Evolutionary conservation across 35 echinoderm and acorn worm genomes (phyloP).

Genomic region (Lytechinus pictus): DNA sequence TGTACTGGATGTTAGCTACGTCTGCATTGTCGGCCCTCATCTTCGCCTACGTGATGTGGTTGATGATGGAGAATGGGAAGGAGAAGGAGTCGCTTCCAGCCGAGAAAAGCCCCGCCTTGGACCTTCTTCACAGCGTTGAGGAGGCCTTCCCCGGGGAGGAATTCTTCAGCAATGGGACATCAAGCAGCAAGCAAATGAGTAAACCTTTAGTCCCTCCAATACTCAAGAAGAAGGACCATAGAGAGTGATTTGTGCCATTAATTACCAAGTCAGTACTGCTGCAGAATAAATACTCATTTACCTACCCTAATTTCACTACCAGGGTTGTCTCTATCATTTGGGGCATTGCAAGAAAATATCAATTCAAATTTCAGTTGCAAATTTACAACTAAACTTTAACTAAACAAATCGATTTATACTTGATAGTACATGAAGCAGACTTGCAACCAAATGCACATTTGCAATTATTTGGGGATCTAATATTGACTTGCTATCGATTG

Average conservation of each 20-base stretch:
- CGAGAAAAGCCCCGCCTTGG: background rate
- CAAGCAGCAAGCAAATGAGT: slow-evolving; percentile 34
- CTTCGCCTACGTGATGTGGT: slow-evolving; percentile 37
- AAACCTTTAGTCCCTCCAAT: slow-evolving; percentile 42
- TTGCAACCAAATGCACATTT: too few relatives aligned
- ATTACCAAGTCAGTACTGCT: background rate
- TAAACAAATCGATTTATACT: too few relatives aligned
- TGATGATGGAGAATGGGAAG: slow-evolving; percentile 32
- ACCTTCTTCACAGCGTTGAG: slow-evolving; percentile 20
- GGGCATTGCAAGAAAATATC: too few relatives aligned
- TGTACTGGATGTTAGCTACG: slow-evolving; percentile 57
- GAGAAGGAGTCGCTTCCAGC: slow-evolving; percentile 7
- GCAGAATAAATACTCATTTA: background rate
- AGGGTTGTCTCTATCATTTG: too few relatives aligned
- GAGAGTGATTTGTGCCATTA: slow-evolving; percentile 25
- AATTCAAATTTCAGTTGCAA: too few relatives aligned
- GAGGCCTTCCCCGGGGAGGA: slow-evolving; percentile 47
- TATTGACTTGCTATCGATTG: too few relatives aligned
- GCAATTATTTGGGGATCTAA: too few relatives aligned
- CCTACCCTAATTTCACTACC: too few relatives aligned
- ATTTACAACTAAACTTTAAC: too few relatives aligned
- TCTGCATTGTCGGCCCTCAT: slow-evolving; percentile 9
- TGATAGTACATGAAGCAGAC: too few relatives aligned
- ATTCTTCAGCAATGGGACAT: background rate
- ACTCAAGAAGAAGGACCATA: slow-evolving; percentile 53